Evolutionary conservation across 2,113 vertebrate genomes (phyloP).

Genomic region (Osmerus mordax): DNA sequence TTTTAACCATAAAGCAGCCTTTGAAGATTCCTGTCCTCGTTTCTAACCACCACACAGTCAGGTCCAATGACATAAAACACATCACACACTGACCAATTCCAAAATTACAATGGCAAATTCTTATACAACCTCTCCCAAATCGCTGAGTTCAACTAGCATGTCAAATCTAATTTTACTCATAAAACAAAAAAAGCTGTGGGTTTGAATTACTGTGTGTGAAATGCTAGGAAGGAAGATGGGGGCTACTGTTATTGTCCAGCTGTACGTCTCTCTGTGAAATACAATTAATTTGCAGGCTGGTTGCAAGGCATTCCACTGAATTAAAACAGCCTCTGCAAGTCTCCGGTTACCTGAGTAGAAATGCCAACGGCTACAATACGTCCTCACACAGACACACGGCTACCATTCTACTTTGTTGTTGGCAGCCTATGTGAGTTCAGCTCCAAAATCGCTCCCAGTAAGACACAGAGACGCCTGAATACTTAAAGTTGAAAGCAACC

Average conservation of each 20-base stretch:
- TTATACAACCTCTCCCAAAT: not conserved
- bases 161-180: constrained; percentile 27
- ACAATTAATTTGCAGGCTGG: constrained; percentile 22
- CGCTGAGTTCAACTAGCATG: constrained; percentile 19
- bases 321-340: constrained; percentile 18
- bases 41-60: not conserved
- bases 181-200: constrained; percentile 26
- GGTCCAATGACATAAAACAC: not conserved
- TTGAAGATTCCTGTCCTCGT: not conserved
- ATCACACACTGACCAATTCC: constrained; percentile 22
- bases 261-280: not conserved
- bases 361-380: constrained; percentile 7
- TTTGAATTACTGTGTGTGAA: constrained; percentile 30
- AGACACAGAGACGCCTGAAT: constrained; percentile 18
- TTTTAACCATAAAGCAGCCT: not conserved
- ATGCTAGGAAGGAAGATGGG: constrained; percentile 21
- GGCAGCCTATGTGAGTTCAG: not conserved
- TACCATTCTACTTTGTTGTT: not conserved
- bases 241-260: not conserved
- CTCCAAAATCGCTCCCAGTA: constrained; percentile 23
- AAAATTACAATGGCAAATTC: not conserved
- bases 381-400: constrained; percentile 18
- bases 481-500: constrained; percentile 27
- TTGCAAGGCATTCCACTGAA: constrained; percentile 14
- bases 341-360: constrained; percentile 41